Base-by-base conservation (phyloP, 2,888 invertebrate genomes). In the Autographa pulchrina region DNA sequence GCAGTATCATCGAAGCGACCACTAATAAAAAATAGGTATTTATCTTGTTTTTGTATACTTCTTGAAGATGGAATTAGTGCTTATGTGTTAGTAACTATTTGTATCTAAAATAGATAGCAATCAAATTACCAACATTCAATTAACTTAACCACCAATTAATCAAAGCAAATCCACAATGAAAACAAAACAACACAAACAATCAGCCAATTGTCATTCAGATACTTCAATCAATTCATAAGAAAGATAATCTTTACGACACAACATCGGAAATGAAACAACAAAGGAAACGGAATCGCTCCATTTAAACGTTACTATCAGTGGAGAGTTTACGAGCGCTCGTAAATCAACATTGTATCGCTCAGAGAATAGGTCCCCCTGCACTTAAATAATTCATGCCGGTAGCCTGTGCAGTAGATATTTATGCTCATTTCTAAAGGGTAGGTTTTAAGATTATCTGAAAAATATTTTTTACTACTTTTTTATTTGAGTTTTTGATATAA, bases 351-450 rank as follows among this genome's bases (percentile, higher is more conserved):
- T 76, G 83, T 82, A 78, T 78, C 72, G 78, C 64, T 71, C 62
- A 65, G 68, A 77, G 84, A 84, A 88, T 85, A 84, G 82, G 82
- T 80, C 80, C 66, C 80, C 68, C 80, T 84, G 79, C 81, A 82
- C 80, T 82, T 87, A 83, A 86, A 88, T 89, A 86, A 88, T 89
- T 88, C 89, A 89, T 86, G 74, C 61, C 68, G 76, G 75, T 75
- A 69, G 73, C 75, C 78, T 80, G 76, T 81, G 77, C 73, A 75
- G 79, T 79, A 73, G 59, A 68, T 65, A 52, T 66, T 56, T 18
- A 18, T 32, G 59, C 64, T 60, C 58, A 48, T 65, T 65, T 31
- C 18, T 52, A 62, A 60, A 63, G 72, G 65, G 77, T 69, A 35
- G 16, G 58, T 2, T 60, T 41, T 13, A 60, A 9, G 9, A 48